Evolutionary conservation across 92 coral and sea anemone genomes (phyloP).

Genomic region (Heteractis magnifica): DNA sequence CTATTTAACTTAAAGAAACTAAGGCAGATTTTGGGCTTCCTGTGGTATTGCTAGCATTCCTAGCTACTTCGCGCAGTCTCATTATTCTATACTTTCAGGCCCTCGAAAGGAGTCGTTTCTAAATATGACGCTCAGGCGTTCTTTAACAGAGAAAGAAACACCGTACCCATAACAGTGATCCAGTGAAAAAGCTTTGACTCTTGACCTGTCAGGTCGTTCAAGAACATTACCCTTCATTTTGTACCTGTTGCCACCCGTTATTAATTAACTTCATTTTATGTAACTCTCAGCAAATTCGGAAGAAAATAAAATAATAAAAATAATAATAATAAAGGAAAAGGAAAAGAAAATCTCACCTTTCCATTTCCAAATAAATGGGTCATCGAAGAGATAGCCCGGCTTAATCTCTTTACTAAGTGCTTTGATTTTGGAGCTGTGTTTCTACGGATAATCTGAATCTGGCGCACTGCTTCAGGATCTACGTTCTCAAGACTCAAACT

Average conservation of each 20-base stretch:
- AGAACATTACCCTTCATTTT: too few species aligned
- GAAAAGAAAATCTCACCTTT: conserved; percentile 6
- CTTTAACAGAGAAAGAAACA: too few species aligned
- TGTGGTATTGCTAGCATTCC: too few species aligned
- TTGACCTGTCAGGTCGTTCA: background rate
- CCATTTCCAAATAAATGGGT: conserved; percentile 24
- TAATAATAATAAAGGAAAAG: background rate
- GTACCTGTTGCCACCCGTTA: conserved; percentile 13
- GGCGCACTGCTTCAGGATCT: background rate
- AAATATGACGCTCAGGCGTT: too few species aligned
- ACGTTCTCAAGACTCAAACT: conserved; percentile 6
- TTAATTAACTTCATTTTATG: background rate
- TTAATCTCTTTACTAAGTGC: background rate
- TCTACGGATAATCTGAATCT: conserved; percentile 18
- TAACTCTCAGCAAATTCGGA: background rate
- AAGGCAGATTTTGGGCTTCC: too few species aligned
- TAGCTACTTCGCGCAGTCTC: too few species aligned
- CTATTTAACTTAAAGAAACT: too few species aligned
- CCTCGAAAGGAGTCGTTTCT: too few species aligned
- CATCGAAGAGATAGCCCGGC: conserved; percentile 24
- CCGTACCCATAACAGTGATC: too few species aligned
- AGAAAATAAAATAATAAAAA: background rate
- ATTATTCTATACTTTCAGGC: too few species aligned
- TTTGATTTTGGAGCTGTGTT: conserved; percentile 12
- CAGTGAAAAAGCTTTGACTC: too few species aligned